A percentile compares a stretch with the other conserved stretches of the same genome.
phyloP scores from a whole-genome alignment of 2,888 invertebrate genomes.

The Atherix ibis region DNA sequence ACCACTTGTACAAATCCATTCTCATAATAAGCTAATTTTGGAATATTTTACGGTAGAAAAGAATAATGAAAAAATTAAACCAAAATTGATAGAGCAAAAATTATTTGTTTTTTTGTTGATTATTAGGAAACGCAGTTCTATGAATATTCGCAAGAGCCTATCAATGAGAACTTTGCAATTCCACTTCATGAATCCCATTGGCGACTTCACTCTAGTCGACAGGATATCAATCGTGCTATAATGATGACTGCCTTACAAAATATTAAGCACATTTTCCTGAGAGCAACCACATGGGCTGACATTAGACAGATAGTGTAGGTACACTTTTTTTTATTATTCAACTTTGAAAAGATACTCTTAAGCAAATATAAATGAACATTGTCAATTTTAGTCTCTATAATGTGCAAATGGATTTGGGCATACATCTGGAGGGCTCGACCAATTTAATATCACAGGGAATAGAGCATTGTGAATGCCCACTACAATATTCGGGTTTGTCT shows the following conservation, averaged over 20 bases:
- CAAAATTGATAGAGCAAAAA: no score
- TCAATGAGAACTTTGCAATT: constrained; percentile 39
- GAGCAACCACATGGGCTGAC: constrained; percentile 50
- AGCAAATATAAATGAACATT: no score
- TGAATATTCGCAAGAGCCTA: no score
- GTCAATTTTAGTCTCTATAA: constrained; percentile 44
- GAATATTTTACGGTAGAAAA: constrained; percentile 50
- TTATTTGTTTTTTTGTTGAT: no score
- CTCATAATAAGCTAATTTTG: constrained; percentile 51
- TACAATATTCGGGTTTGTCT: constrained; percentile 66
- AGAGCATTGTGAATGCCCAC: constrained; percentile 73
- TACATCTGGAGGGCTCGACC: constrained; percentile 46
- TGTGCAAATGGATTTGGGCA: constrained; percentile 69
- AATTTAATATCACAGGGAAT: constrained; percentile 61
- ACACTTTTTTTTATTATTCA: constrained; percentile 3
- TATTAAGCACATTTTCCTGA: constrained; percentile 61
- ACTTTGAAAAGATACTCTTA: constrained; percentile 2
- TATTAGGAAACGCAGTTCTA: no score
- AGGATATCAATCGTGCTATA: constrained; percentile 51
- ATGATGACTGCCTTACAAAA: constrained; percentile 89
- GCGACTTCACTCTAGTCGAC: constrained; percentile 35
- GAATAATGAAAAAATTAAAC: not conserved
- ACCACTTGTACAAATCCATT: constrained; percentile 73
- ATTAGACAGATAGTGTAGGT: constrained; percentile 42
- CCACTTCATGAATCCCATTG: constrained; percentile 66